These are phyloP conservation scores for Trissonchulus latispiculum DNA, from an alignment of 2,888 invertebrate genomes.

Conservation along the genomic window DNA sequence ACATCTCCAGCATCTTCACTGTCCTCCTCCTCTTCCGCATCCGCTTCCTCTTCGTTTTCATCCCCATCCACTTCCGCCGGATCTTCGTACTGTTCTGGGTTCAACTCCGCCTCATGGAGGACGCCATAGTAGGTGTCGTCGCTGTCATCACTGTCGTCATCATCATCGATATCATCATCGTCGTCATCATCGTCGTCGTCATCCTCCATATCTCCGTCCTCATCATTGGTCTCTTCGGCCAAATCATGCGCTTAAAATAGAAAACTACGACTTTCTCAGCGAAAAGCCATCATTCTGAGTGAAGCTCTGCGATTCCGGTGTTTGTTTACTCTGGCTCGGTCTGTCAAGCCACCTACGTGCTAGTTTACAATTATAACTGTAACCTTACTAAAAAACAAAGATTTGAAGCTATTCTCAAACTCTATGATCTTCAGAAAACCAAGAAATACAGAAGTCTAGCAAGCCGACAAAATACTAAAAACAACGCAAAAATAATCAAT, in stretches of 20 bases:
- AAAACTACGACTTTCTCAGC: no score
- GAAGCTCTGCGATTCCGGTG: no score
- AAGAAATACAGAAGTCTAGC: no score
- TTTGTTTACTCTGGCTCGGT: no score
- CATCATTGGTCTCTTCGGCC: constrained; percentile 26
- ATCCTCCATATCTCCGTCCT: constrained; percentile 23
- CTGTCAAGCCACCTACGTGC: no score
- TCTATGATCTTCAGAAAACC: no score
- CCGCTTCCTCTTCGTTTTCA: constrained; percentile 16
- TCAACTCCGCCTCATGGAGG: constrained; percentile 17
- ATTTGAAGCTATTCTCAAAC: no score
- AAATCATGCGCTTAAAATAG: neutral
- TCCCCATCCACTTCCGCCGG: constrained; percentile 23
- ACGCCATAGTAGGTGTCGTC: constrained; percentile 26
- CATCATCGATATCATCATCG: constrained; percentile 25
- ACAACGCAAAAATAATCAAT: no score
- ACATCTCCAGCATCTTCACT: neutral
- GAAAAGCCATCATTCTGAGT: no score
- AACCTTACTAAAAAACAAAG: no score
- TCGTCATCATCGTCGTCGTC: constrained; percentile 27
- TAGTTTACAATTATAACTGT: no score
- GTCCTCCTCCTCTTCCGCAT: constrained; percentile 10
- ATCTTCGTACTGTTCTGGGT: constrained; percentile 24
- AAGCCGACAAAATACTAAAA: no score
- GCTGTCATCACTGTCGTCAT: constrained; percentile 25